Evolutionary conservation across 2,888 invertebrate genomes (phyloP), one percentile per base, ranked within the genome.

Genomic region (Lysandra bellargus): DNA sequence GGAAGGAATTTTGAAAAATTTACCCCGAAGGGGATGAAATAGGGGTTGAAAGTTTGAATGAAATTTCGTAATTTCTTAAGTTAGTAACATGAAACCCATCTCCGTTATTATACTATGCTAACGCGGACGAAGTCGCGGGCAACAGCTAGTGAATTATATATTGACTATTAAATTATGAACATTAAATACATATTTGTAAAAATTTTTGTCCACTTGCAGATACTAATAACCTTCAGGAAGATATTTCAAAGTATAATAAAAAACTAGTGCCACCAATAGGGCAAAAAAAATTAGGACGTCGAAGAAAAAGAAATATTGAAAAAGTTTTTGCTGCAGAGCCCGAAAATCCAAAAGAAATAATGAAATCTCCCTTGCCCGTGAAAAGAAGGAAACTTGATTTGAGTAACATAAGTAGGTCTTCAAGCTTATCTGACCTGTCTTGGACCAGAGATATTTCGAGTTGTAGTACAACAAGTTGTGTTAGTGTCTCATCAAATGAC

Each of bases 371-470:
- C 23, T 72, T 49, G 57, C 57, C 72, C 53, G 12, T 33, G 60
- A 30, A n/a, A 57, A 79, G 14, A 57, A 49, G 53, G 37, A 76
- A 64, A 49, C 14, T 37, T 69, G 33, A 79, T 1, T 77, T 80
- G 5, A 82, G 85, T 3, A 81, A 81, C 0, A 85, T 87, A 2
- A 83, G 89, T 9, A 85, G 85, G 64, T 83, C 83, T 9, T n/a
- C 84, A 17, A 88, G 88, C 72, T 81, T 74, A 6, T 89, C 91
- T 0, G 86, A 87, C 40, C 83, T 88, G 0, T 92, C 92, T 0
- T 94, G 93, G 92, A 90, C 90, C 1, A 90, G 86, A 82, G 90
- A 92, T 75, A 90, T 93, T 80, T 92, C 92, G 0, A 88, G 87
- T 61, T 90, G 92, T 0, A 90, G 90, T 60, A 86, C 86, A 0